Evolutionary conservation across 2,888 invertebrate species (phyloP).

Genomic region (Tetragonula carbonaria): DNA sequence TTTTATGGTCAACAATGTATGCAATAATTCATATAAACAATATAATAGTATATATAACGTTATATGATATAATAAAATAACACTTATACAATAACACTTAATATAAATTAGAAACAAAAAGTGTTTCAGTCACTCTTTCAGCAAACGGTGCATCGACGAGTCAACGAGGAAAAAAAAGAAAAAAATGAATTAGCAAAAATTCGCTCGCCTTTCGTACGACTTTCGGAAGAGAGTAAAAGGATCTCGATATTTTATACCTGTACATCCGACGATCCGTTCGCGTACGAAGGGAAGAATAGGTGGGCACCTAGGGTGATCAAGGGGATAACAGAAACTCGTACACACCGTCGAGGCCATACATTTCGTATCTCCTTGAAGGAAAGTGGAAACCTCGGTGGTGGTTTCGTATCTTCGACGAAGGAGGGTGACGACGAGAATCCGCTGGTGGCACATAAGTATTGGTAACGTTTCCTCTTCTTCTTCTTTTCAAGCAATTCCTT

Average conservation of each 20-base stretch:
- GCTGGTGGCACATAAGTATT: constrained; percentile 38
- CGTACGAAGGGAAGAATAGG: constrained; percentile 10
- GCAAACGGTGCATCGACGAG: too few relatives aligned
- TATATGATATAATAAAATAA: too few relatives aligned
- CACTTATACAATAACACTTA: too few relatives aligned
- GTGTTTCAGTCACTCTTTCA: too few relatives aligned
- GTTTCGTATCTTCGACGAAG: constrained; percentile 39
- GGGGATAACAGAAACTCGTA: constrained; percentile 23
- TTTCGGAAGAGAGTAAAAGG: too few relatives aligned
- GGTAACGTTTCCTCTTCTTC: constrained; percentile 29
- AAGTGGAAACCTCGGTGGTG: constrained; percentile 52
- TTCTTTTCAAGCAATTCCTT: constrained; percentile 14
- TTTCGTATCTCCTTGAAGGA: constrained; percentile 37
- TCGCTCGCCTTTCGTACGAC: background rate
- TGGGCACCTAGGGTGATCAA: constrained; percentile 41
- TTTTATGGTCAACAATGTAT: too few relatives aligned
- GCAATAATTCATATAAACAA: too few relatives aligned
- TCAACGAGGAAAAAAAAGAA: too few relatives aligned
- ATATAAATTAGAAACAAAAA: too few relatives aligned
- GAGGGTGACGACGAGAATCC: constrained; percentile 48
- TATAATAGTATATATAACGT: too few relatives aligned
- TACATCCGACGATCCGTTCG: background rate
- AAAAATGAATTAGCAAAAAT: too few relatives aligned
- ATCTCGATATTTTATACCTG: too few relatives aligned
- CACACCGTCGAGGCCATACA: constrained; percentile 39